Percentiles rank a stretch among this genome's conserved stretches.
phyloP scores from a whole-genome alignment of 2,113 vertebrate genomes.

The Xenus cinereus region DNA sequence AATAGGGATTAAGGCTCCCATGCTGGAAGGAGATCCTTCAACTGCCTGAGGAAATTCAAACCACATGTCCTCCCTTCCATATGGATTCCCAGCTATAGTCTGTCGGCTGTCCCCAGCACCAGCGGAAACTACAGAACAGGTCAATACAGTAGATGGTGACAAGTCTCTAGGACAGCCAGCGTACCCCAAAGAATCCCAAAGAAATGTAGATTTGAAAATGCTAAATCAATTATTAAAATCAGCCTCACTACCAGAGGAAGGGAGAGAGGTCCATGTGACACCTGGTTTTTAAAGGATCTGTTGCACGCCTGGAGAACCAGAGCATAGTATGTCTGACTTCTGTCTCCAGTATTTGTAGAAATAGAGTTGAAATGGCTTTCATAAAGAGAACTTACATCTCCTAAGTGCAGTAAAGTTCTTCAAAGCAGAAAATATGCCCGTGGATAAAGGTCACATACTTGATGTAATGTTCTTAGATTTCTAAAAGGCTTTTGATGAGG shows the following conservation, averaged over 20 bases:
- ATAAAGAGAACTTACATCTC: background rate
- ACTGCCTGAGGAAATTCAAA: background rate
- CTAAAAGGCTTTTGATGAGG: conserved; percentile 61
- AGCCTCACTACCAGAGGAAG: background rate
- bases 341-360: background rate
- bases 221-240: background rate
- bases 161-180: background rate
- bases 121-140: background rate
- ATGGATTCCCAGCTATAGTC: background rate
- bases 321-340: background rate
- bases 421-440: conserved; percentile 32
- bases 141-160: background rate
- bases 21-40: background rate
- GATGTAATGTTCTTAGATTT: conserved; percentile 46
- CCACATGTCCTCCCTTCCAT: background rate
- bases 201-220: background rate
- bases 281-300: background rate
- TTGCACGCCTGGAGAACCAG: background rate
- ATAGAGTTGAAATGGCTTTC: conserved; percentile 5
- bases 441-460: conserved; percentile 46
- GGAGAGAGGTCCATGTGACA: background rate
- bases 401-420: conserved; percentile 10
- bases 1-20: background rate
- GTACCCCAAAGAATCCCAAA: background rate
- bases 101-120: background rate